Evolutionary conservation across 2,113 vertebrate genomes (phyloP), one percentile per base, ranked within the genome.

Genomic region (Perca schrenkii): DNA sequence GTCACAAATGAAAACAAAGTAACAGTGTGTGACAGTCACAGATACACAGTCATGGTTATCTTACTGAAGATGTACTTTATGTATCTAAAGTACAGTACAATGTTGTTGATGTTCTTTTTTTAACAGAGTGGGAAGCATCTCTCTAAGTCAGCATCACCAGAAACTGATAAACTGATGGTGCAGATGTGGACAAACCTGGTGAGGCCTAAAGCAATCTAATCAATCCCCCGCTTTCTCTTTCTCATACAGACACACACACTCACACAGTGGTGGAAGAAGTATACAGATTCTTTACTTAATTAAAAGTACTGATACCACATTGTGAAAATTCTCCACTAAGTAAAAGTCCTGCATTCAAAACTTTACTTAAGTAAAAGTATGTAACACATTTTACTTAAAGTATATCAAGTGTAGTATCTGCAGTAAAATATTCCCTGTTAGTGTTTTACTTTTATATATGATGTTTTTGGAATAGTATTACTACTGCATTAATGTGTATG

Each of bases 111-210:
- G n/a, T 63, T 60, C 6, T 73, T 46, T 60, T 52, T 34, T 57
- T 5, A 43, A 64, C 89, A 94, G 94, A 84, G 54, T 13, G 88
- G 67, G 12, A 87, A 69, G n/a, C 66, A 75, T 80, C 36, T 82
- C 3, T 82, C 84, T 13, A 80, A 66, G 52, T 81, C 76, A 49
- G 75, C 43, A 0, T 68, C 83, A 25, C 77, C 58, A 6, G 88
- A 88, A 52, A 88, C 76, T n/a, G 87, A 94, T 64, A 69, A 77
- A 31, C 79, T 94, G 73, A 73, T 86, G 74, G 57, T 94, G 56
- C 93, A 93, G 86, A 80, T 93, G 89, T 95, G 94, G 94, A 82
- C 69, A 10, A 93, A 93, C 82, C 67, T 95, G 92, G 94, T 95
- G 81, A 91, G 93, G 21, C 22, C 54, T 40, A 16, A 68, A 31